phyloP scores from a whole-genome alignment of 2,113 vertebrate species.

The Peromyscus polionotus region DNA sequence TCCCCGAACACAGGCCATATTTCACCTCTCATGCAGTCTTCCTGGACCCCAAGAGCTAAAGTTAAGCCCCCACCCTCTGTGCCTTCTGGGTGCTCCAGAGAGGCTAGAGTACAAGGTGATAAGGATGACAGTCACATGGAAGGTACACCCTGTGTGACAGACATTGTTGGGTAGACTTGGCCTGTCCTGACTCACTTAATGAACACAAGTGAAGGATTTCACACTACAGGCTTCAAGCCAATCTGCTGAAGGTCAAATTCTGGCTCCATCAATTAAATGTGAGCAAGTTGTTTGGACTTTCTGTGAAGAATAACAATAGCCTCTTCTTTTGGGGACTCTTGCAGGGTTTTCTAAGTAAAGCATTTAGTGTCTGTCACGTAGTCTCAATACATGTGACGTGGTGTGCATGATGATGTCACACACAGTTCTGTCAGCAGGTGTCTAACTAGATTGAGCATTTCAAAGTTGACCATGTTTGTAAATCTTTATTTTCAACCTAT shows the following conservation, averaged over 20 bases:
- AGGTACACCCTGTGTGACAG: background rate
- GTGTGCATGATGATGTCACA: no score
- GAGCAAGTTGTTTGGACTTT: background rate
- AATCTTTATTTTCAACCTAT: background rate
- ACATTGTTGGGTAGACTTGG: fast-evolving
- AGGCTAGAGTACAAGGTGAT: fast-evolving
- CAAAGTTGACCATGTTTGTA: background rate
- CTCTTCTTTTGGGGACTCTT: background rate
- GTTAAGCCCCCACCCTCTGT: background rate
- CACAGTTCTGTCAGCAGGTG: background rate
- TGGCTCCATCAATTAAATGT: background rate
- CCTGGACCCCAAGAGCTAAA: background rate
- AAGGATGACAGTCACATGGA: background rate
- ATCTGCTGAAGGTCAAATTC: background rate
- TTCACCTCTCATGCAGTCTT: background rate
- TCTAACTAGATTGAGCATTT: background rate
- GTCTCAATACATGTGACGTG: background rate
- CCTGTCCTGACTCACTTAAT: fast-evolving
- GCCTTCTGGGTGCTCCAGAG: fast-evolving
- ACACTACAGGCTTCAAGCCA: background rate
- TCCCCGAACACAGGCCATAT: background rate
- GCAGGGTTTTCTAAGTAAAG: background rate
- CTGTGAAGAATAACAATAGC: background rate
- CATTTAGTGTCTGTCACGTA: background rate
- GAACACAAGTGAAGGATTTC: background rate